Conservation (phyloP, 2,888 invertebrate genomes). For the Muscina levida region DNA sequence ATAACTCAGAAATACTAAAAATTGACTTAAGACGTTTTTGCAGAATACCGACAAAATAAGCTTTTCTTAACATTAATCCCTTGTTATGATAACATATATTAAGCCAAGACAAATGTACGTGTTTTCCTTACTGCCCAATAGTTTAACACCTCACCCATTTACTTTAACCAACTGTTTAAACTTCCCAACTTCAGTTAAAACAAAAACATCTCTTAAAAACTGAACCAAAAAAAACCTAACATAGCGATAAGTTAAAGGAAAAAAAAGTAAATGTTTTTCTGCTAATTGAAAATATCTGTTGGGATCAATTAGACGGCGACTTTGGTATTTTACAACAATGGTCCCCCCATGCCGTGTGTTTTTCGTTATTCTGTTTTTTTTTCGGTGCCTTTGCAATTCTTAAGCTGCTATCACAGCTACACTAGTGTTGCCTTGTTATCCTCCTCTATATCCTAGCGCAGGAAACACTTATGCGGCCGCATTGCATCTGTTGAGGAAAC, state of each 20-base stretch:
- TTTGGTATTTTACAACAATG: slow-evolving; percentile 62
- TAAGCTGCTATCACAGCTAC: not conserved
- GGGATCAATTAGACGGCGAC: slow-evolving; percentile 78
- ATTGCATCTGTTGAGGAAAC: slow-evolving; percentile 55
- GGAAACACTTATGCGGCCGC: slow-evolving; percentile 60
- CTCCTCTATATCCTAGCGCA: slow-evolving; percentile 26
- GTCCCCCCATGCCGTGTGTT: slow-evolving; percentile 15
- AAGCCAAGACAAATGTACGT: no score
- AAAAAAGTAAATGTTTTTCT: slow-evolving; percentile 74
- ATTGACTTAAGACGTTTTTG: no score
- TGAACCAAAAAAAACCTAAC: slow-evolving; percentile 54
- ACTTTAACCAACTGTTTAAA: slow-evolving; percentile 1
- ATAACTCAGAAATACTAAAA: no score
- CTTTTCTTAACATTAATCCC: no score
- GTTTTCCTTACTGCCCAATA: no score
- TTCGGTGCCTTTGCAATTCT: not conserved
- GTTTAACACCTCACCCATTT: no score
- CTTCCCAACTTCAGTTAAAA: not conserved
- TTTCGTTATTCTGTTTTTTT: slow-evolving; percentile 19
- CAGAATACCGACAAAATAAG: no score
- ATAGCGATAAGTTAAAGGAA: slow-evolving; percentile 67
- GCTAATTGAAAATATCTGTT: slow-evolving; percentile 80
- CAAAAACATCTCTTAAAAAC: slow-evolving; percentile 39
- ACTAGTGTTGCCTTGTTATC: not conserved
- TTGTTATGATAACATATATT: no score